Conservation (phyloP, 2,113 vertebrate genomes). For the Riparia riparia region DNA sequence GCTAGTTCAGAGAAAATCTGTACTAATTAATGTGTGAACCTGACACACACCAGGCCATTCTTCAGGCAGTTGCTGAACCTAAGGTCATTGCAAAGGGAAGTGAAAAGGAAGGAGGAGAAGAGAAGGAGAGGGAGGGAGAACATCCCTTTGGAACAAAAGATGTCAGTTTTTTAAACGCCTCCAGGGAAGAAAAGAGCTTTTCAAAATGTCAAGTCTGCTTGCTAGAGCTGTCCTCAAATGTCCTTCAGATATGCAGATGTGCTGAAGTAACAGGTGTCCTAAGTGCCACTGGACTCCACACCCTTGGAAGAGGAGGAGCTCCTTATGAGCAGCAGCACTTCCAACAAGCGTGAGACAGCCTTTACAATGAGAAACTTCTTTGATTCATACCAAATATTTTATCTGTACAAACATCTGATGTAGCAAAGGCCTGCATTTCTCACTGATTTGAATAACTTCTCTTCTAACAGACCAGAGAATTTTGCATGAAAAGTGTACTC, state of each 20-base stretch:
- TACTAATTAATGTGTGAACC: slow-evolving; percentile 57
- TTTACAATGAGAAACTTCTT: background rate
- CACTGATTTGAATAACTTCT: background rate
- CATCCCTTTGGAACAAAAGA: slow-evolving; percentile 36
- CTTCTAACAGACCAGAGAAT: background rate
- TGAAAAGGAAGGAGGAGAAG: slow-evolving; percentile 28
- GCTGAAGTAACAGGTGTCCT: slow-evolving; percentile 10
- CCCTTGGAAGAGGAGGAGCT: background rate
- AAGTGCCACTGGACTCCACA: background rate
- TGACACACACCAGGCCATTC: slow-evolving; percentile 18
- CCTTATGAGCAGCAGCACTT: background rate
- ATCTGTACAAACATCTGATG: background rate
- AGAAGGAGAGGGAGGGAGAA: slow-evolving; percentile 26
- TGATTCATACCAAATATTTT: background rate
- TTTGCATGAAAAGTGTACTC: background rate
- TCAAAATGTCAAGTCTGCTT: slow-evolving; percentile 2
- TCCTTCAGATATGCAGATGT: slow-evolving; percentile 23
- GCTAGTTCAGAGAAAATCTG: slow-evolving; percentile 39
- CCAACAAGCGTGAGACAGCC: background rate
- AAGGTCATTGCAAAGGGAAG: slow-evolving; percentile 27
- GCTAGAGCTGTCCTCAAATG: slow-evolving; percentile 26
- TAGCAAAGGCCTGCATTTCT: background rate
- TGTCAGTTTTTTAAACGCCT: slow-evolving; percentile 17
- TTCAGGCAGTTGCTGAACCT: slow-evolving; percentile 40
- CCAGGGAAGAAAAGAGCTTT: background rate